A percentile compares a stretch with the other conserved stretches of the same genome.
phyloP scores from a whole-genome alignment of 2,797 vertebrate genomes.

The Erethizon dorsatum region DNA sequence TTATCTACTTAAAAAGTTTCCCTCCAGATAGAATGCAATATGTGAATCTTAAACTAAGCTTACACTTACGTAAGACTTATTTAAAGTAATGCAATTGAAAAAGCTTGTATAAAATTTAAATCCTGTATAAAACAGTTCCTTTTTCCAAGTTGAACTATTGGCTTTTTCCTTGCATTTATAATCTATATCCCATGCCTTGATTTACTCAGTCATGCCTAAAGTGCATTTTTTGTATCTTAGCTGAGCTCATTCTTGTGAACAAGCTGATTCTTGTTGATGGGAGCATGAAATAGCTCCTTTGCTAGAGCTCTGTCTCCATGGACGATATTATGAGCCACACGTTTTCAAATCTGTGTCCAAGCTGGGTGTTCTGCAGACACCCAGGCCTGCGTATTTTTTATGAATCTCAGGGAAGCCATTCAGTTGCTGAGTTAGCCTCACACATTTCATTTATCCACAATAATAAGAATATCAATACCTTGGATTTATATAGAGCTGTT shows the following conservation, averaged over 20 bases:
- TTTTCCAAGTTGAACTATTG: slow-evolving; percentile 26
- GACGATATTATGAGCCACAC: neutral
- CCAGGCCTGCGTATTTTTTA: neutral
- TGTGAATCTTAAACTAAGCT: slow-evolving; percentile 39
- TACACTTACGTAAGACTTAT: slow-evolving; percentile 57
- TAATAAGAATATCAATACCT: slow-evolving; percentile 86
- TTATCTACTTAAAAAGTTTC: slow-evolving; percentile 20
- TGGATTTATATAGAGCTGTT: slow-evolving; percentile 81
- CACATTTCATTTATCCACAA: slow-evolving; percentile 82
- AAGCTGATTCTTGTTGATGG: neutral
- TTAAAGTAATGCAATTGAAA: slow-evolving; percentile 50
- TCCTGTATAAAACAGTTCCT: slow-evolving; percentile 49
- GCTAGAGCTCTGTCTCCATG: neutral
- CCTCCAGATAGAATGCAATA: neutral
- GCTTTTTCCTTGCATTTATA: slow-evolving; percentile 60
- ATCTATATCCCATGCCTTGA: slow-evolving; percentile 29
- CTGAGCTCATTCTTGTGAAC: neutral
- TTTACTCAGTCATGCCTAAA: slow-evolving; percentile 2
- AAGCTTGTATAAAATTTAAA: slow-evolving; percentile 53
- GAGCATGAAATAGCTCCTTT: neutral
- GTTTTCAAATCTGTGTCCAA: slow-evolving; percentile 10
- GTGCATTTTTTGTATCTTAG: slow-evolving; percentile 23
- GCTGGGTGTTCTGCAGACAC: neutral
- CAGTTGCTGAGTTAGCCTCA: slow-evolving; percentile 55
- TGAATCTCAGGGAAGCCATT: slow-evolving; percentile 71